Percentiles rank a stretch among this genome's conserved stretches.
These are phyloP conservation scores for Ophioderma brevispina DNA, from an alignment of 35 echinoderm and acorn worm species.

Conservation along the genomic window DNA sequence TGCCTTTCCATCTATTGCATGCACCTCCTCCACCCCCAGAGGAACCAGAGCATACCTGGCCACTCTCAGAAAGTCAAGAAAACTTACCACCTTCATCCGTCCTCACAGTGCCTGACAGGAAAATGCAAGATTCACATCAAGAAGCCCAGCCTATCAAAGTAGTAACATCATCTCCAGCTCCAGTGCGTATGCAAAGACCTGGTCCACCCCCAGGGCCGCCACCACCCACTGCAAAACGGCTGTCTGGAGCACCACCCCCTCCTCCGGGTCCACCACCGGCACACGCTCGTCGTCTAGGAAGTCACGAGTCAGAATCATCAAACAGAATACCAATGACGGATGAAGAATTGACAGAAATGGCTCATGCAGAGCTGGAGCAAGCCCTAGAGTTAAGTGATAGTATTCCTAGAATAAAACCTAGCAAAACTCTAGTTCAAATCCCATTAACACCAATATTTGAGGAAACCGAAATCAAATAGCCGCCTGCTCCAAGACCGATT, in stretches of 20 bases:
- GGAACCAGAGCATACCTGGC: not conserved
- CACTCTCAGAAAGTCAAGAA: not conserved
- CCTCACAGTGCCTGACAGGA: no score
- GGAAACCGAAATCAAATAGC: not conserved
- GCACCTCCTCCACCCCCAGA: not conserved
- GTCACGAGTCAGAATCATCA: not conserved
- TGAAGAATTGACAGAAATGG: not conserved
- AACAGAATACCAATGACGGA: not conserved
- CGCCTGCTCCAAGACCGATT: not conserved
- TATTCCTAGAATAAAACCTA: not conserved
- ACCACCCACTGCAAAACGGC: not conserved
- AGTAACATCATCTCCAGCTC: not conserved
- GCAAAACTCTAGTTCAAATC: not conserved
- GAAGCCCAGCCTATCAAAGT: not conserved
- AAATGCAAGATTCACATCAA: not conserved
- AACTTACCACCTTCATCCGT: not conserved
- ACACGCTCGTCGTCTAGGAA: not conserved
- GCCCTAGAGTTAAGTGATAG: not conserved
- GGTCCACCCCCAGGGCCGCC: not conserved
- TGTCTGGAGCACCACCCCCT: not conserved
- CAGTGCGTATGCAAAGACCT: not conserved
- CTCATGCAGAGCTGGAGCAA: not conserved
- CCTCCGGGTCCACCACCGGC: not conserved
- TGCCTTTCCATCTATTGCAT: not conserved
- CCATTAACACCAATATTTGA: not conserved